Base-by-base conservation (phyloP, 1,140 invertebrate species). In the Acyrthosiphon pisum region DNA sequence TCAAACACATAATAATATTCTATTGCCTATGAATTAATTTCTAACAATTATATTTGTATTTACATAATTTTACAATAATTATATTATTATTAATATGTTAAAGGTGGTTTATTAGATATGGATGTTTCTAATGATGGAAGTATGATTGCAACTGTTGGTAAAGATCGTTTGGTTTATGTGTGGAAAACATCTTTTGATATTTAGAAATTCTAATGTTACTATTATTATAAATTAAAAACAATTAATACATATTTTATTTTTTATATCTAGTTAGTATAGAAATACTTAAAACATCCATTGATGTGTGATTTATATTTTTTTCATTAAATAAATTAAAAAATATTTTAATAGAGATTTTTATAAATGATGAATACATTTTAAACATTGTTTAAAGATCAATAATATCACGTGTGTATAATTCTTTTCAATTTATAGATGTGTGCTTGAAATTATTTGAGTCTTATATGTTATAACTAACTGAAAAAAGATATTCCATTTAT, bases 121-220 rank as follows among this genome's bases (percentile, higher is more conserved):
- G 90, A 91, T 50, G 90, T 91, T 53, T 91, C 68, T n/a, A 46
- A 91, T 81, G 90, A 91, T 30, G 90, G 90, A 26, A 91, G 14
- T 48, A 50, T 91, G 30, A 37, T 91, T 9, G 60, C 90, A 14
- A 91, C 90, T 30, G 46, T 46, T 35, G 68, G 90, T 48, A 26
- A 81, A 35, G 90, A 91, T 50, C n/a, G 30, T 91, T 48, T 50
- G 9, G 46, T 91, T 9, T 11, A 83, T 41, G 41, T 91, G 4
- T 91, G 90, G 90, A 91, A 91, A 91, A 91, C 41, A 76, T 89
- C 35, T 37, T 89, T 30, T 48, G 46, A 87, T 87, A 48, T 22
- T 50, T 87, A 41, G 9, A 44, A 30, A 50, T n/a, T 87, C 4
- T 46, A 46, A 46, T 35, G 30, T 48, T 87, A 48, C 18, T 87